Evolutionary conservation across 2,888 invertebrate species (phyloP).

Genomic region (Colletes collaris): DNA sequence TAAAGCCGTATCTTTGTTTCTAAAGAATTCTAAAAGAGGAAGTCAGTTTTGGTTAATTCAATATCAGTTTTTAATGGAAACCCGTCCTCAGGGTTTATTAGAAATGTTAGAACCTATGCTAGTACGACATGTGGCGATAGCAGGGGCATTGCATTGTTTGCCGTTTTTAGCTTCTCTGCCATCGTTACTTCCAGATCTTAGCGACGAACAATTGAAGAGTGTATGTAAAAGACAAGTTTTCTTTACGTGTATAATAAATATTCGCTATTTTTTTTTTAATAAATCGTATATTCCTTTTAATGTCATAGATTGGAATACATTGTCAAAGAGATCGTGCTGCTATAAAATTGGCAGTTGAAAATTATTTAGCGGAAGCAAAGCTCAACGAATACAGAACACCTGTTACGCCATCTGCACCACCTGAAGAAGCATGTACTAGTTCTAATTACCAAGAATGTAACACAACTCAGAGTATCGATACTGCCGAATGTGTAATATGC

Average conservation of each 20-base stretch:
- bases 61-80: constrained; percentile 92
- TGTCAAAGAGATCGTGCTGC: constrained; percentile 85
- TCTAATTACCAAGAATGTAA: constrained; percentile 72
- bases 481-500: constrained; percentile 92
- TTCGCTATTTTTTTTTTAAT: not conserved
- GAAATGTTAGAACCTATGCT: constrained; percentile 88
- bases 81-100: constrained; percentile 87
- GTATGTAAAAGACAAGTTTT: constrained; percentile 71
- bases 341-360: constrained; percentile 87
- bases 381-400: constrained; percentile 64
- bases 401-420: constrained; percentile 74
- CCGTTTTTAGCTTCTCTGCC: constrained; percentile 87
- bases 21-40: constrained; percentile 70
- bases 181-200: constrained; percentile 84
- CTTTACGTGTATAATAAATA: not conserved
- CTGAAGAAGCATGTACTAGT: constrained; percentile 77
- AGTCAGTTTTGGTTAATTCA: constrained; percentile 89
- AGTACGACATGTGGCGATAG: constrained; percentile 88
- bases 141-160: constrained; percentile 90
- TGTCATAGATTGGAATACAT: constrained; percentile 77
- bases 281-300: constrained; percentile 6
- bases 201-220: constrained; percentile 85
- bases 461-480: constrained; percentile 76
- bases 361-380: constrained; percentile 83
- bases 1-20: constrained; percentile 18